Conservation (phyloP, 2,113 vertebrate species). For the Pteropus alecto region DNA sequence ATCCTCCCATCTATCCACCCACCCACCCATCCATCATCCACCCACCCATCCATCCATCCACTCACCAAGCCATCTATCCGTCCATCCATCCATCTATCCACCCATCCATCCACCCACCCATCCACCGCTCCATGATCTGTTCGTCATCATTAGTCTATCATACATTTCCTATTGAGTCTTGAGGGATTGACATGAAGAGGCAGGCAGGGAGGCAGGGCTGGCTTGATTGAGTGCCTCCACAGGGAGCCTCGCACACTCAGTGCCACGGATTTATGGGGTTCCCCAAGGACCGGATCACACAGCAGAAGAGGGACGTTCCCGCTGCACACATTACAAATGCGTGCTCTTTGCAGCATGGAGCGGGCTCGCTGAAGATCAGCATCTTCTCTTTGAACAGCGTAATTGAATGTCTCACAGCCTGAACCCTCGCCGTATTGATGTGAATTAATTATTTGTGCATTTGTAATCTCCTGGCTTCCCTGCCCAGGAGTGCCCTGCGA, state of each 20-base stretch:
- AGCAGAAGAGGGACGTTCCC: slow-evolving; percentile 54
- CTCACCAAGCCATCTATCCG: not conserved
- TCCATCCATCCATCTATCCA: not conserved
- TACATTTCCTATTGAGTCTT: slow-evolving; percentile 15
- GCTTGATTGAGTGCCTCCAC: not conserved
- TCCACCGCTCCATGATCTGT: not conserved
- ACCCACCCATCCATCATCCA: too few relatives aligned
- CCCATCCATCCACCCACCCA: not conserved
- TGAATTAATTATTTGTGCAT: slow-evolving; percentile 45
- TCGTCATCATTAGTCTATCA: not conserved
- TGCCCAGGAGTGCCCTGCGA: not conserved
- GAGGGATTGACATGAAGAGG: slow-evolving; percentile 4
- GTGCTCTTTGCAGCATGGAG: slow-evolving; percentile 23
- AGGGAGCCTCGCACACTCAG: not conserved
- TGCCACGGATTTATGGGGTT: not conserved
- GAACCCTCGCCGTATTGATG: slow-evolving; percentile 18
- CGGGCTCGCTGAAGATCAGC: not conserved
- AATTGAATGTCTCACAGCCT: slow-evolving; percentile 49
- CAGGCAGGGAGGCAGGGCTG: not conserved
- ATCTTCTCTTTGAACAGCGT: slow-evolving; percentile 45
- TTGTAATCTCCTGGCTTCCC: slow-evolving; percentile 1
- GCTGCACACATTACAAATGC: slow-evolving; percentile 61
- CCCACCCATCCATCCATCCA: not conserved
- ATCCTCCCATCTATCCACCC: not conserved
- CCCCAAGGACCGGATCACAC: slow-evolving; percentile 44